These are phyloP conservation scores for Pseudobourletiella spinata DNA, from an alignment of 1,140 invertebrate species.

Conservation along the genomic window DNA sequence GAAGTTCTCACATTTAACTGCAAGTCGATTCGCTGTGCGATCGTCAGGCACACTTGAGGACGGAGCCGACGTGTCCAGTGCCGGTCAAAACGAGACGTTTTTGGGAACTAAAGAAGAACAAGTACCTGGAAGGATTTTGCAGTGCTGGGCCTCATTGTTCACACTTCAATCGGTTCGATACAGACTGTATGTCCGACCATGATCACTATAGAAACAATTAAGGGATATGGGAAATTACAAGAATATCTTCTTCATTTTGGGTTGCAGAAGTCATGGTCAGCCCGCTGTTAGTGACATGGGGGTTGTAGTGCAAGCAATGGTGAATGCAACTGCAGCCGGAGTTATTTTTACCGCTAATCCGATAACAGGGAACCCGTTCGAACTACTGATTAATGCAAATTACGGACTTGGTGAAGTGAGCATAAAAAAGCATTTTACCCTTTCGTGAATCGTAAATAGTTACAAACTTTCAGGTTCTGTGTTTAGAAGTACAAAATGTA, in stretches of 20 bases:
- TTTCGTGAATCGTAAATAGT: too few species aligned
- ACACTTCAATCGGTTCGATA: constrained; percentile 65
- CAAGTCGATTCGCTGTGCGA: constrained; percentile 45
- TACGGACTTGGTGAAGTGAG: constrained; percentile 68
- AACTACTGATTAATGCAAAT: constrained; percentile 64
- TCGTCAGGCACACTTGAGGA: constrained; percentile 68
- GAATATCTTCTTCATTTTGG: too few species aligned
- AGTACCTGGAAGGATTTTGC: constrained; percentile 50
- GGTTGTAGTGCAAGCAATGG: constrained; percentile 73
- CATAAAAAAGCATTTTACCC: not conserved
- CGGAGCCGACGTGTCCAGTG: constrained; percentile 61
- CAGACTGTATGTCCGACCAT: constrained; percentile 46
- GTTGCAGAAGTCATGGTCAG: constrained; percentile 59
- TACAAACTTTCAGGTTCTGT: too few species aligned
- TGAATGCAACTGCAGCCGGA: constrained; percentile 58
- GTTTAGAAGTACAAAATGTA: too few species aligned
- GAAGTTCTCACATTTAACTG: constrained; percentile 24
- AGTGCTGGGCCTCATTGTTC: constrained; percentile 73
- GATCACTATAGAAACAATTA: too few species aligned
- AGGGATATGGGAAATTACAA: too few species aligned
- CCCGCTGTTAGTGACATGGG: constrained; percentile 56
- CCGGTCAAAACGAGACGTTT: constrained; percentile 74
- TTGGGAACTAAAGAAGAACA: constrained; percentile 52
- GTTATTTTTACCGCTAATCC: constrained; percentile 74
- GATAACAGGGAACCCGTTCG: constrained; percentile 52